A percentile compares a stretch with the other conserved stretches of the same genome.
phyloP scores from a whole-genome alignment of 2,797 vertebrate genomes.

The Florisuga fusca region DNA sequence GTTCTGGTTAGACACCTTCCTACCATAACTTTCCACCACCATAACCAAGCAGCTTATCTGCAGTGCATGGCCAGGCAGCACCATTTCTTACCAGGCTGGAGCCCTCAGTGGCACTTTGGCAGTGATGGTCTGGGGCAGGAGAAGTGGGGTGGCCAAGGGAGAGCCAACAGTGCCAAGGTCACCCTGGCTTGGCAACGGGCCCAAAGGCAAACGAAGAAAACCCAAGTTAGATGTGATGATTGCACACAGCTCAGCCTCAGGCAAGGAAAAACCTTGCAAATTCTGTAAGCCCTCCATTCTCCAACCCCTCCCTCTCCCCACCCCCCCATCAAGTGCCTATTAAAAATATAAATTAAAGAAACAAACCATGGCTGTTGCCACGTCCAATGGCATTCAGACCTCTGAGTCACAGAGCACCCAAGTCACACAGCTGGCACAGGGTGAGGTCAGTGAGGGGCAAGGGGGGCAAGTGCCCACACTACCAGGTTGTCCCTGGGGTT shows the following conservation, averaged over 20 bases:
- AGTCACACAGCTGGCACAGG: background rate
- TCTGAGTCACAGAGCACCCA: background rate
- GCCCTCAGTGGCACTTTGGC: background rate
- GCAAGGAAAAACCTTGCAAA: background rate
- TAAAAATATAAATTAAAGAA: background rate
- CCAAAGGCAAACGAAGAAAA: background rate
- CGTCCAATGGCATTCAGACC: background rate
- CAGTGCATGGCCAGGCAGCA: fast-evolving
- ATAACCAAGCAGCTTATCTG: background rate
- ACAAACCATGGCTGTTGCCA: background rate
- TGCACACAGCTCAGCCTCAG: background rate
- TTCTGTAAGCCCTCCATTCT: background rate
- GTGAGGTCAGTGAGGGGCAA: fast-evolving
- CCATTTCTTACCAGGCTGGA: background rate
- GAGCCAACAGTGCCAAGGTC: background rate
- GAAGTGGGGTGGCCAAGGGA: background rate
- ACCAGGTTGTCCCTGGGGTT: background rate
- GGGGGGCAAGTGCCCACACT: background rate
- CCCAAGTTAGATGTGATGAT: background rate
- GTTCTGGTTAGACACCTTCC: background rate
- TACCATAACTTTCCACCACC: no score
- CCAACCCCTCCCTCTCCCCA: background rate
- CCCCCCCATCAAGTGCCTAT: background rate
- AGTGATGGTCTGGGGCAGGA: background rate
- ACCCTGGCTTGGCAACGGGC: background rate